Conservation (phyloP, 2,888 invertebrate species). For the Notocelia uddmanniana region DNA sequence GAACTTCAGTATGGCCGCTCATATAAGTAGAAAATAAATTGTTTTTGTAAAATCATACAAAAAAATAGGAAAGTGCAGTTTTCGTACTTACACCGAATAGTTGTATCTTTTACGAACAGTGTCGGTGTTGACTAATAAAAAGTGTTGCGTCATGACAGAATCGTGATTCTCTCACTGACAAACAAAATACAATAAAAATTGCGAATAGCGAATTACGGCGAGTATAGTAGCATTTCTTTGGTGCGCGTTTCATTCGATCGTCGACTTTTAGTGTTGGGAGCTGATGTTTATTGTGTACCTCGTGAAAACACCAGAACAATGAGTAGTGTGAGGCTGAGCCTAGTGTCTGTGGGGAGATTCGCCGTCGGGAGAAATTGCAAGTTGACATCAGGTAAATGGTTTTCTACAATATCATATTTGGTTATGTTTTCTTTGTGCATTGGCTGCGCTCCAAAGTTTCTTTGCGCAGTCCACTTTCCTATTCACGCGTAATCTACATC, state of each 20-base stretch:
- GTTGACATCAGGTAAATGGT: slow-evolving; percentile 76
- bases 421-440: slow-evolving; percentile 65
- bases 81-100: slow-evolving; percentile 73
- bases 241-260: slow-evolving; percentile 60
- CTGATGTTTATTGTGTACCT: slow-evolving; percentile 75
- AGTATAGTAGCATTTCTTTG: slow-evolving; percentile 66
- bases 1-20: slow-evolving; percentile 85
- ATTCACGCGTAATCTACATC: slow-evolving; percentile 54
- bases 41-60: slow-evolving; percentile 74
- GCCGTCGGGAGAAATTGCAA: slow-evolving; percentile 80
- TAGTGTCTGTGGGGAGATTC: slow-evolving; percentile 80
- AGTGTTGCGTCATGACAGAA: slow-evolving; percentile 86
- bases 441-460: slow-evolving; percentile 72
- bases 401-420: slow-evolving; percentile 54
- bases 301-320: slow-evolving; percentile 66
- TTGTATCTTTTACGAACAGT: slow-evolving; percentile 65
- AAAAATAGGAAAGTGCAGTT: slow-evolving; percentile 78
- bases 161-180: slow-evolving; percentile 80
- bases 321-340: slow-evolving; percentile 83
- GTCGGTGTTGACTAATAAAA: slow-evolving; percentile 80
- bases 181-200: slow-evolving; percentile 84
- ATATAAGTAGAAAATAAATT: slow-evolving; percentile 76
- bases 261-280: slow-evolving; percentile 63
- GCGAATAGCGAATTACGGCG: slow-evolving; percentile 66
- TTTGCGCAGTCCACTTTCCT: slow-evolving; percentile 62